These are phyloP conservation scores for Mirza zaza DNA, from an alignment of 2,113 vertebrate species.

Conservation along the genomic window DNA sequence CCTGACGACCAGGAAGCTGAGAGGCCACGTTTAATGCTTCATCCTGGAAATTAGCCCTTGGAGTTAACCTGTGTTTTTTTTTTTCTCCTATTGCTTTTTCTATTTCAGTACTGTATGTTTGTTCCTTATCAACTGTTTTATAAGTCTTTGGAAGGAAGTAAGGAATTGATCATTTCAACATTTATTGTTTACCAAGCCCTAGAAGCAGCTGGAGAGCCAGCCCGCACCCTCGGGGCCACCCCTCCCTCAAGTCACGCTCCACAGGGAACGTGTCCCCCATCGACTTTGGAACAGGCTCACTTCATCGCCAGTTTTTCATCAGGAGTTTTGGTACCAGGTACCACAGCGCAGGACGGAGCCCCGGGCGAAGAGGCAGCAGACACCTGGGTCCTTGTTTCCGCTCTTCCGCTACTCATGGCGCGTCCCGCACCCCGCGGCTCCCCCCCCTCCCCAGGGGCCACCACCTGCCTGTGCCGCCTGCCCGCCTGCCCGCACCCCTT, in stretches of 20 bases:
- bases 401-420: background rate
- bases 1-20: background rate
- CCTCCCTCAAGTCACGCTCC: accelerated
- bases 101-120: background rate
- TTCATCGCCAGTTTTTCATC: background rate
- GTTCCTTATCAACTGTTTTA: background rate
- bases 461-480: background rate
- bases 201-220: background rate
- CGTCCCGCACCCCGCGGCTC: too few species aligned
- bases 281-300: accelerated
- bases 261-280: accelerated
- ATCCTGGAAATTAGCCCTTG: background rate
- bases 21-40: background rate
- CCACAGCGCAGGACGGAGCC: background rate
- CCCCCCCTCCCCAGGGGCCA: background rate
- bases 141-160: background rate
- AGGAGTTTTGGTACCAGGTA: background rate
- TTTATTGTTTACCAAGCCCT: background rate
- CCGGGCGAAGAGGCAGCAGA: accelerated
- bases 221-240: background rate
- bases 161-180: background rate
- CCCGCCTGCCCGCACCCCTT: background rate
- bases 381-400: background rate
- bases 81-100: background rate
- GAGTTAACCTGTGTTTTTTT: background rate